Evolutionary conservation across 2,797 vertebrate genomes (phyloP), one percentile per base, ranked within the genome.

Genomic region (Propithecus perrieri): DNA sequence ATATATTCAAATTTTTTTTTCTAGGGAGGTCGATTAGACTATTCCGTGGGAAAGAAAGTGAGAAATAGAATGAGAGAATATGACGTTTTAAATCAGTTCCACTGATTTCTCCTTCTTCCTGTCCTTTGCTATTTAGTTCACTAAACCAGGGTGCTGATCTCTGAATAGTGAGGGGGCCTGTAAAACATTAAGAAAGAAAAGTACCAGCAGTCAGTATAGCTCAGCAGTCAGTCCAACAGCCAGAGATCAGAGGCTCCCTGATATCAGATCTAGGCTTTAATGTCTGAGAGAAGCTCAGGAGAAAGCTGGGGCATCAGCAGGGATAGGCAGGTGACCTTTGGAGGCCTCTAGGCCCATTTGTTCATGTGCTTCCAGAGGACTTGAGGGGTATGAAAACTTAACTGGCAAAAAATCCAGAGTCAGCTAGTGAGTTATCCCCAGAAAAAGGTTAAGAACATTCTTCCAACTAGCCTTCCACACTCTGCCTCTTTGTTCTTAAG

Each of bases 111-210:
- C 41, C 69, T 84, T 43, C 30, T 50, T 89, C 88, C 89, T 79
- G 33, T 69, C 26, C 43, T 94, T 96, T 90, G 61, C 89, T 93
- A 4, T 78, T 55, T 85, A 95, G 74, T 87, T 95, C 61, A 69
- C 88, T 94, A 83, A 57, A n/a, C 59, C 11, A 50, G 65, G 35
- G 8, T 48, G 26, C 85, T 95, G 81, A 91, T 71, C 33, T 74
- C 43, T 65, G 8, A 61, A 38, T 74, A 41, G 46, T 53, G 30
- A 94, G 76, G 18, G 35, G 55, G 12, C 50, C 30, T 74, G 2
- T 57, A 41, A 48, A 79, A 57, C 71, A 53, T 85, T 41, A 74
- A 90, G 55, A 4, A 57, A n/a, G 53, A 43, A 50, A 28, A 67
- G 59, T 69, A 63, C 38, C 38, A 83, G 18, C 35, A n/a, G 14